Base-by-base conservation (phyloP, 1,140 invertebrate genomes). In the Gonatopus flavifemur region DNA sequence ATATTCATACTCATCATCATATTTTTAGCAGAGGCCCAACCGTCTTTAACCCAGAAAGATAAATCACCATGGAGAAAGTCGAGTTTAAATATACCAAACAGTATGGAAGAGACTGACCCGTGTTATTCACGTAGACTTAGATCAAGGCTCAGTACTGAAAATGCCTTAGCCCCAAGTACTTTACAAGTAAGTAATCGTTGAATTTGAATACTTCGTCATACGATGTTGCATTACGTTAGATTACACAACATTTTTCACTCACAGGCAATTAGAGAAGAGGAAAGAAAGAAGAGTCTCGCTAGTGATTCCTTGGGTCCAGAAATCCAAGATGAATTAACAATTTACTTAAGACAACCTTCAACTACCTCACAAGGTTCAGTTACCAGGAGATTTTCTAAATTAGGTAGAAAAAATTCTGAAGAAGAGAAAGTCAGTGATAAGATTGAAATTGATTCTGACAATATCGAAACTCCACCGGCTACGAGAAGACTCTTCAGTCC, bases 381-480 rank as follows among this genome's bases (percentile, higher is more conserved):
- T 0, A 47, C 57, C 3, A 62, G 74, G 2, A 62, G 66, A 43
- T 56, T 70, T 4, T 63, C 70, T 0, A 72, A 71, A 15, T 35
- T 62, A 2, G 22, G 69, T 52, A 60, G 54, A 57, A 63, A 73
- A 59, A 36, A 41, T 49, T 33, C 32, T 0, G 66, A 67, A 1
- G 58, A 73, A 15, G 70, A 84, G 66, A 61, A 74, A 59, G 69
- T 84, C 55, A 74, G 78, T 56, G 88, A 90, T 59, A 88, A 87
- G 64, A 86, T 89, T 19, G 90, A 93, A 66, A 91, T 93, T 9
- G 91, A 94, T 69, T 90, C 90, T 3, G 91, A 94, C 56, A 94
- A 94, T 57, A 90, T 93, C 13, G 91, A 94, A 80, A 93, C 91
- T 4, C 91, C 91, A 4, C 91, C 91, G 1, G 87, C 86, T 0